Conservation (phyloP, 2,113 vertebrate species). For the Ctenomys sociabilis region DNA sequence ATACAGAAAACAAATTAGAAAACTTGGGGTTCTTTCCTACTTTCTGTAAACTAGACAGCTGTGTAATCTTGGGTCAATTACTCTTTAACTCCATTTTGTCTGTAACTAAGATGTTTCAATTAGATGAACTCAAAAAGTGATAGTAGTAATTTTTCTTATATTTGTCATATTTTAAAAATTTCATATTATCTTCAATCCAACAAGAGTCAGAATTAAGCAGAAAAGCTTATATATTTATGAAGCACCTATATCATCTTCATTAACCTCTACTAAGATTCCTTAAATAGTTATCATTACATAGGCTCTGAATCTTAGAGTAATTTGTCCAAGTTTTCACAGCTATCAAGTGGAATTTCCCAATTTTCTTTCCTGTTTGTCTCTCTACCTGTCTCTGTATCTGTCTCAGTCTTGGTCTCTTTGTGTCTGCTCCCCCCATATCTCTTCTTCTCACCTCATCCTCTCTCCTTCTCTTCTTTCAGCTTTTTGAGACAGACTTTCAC, state of each 20-base stretch:
- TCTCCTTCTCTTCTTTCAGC: not conserved
- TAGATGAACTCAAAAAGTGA: not conserved
- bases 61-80: not conserved
- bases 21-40: not conserved
- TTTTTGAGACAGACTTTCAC: not conserved
- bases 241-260: not conserved
- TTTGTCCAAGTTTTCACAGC: constrained; percentile 3
- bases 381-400: not conserved
- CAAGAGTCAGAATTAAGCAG: not conserved
- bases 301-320: not conserved
- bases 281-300: not conserved
- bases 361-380: not conserved
- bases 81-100: not conserved
- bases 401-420: not conserved
- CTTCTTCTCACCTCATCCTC: no score
- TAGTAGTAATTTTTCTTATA: not conserved
- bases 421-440: no score
- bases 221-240: not conserved
- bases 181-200: not conserved
- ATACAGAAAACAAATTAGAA: not conserved
- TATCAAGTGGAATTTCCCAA: constrained; percentile 26
- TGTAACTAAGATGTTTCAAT: not conserved
- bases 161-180: not conserved
- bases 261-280: not conserved
- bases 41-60: not conserved